Percentiles rank a stretch among this genome's conserved stretches.
Evolutionary conservation across 2,888 invertebrate genomes (phyloP).

Genomic region (Podotricha telesiphe): DNA sequence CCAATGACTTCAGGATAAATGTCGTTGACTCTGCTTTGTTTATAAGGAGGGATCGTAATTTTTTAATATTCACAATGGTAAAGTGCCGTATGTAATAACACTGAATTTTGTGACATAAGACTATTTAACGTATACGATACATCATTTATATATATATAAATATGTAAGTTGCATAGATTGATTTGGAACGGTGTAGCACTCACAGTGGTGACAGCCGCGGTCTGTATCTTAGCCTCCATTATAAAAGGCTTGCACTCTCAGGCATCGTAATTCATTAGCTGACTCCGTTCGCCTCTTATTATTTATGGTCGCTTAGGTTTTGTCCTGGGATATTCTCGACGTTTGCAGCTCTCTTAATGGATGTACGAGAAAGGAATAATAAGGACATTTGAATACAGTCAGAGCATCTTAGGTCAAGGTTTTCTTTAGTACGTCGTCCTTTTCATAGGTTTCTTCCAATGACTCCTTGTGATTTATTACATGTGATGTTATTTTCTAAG

Average conservation of each 20-base stretch:
- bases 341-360: constrained; percentile 62
- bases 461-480: constrained; percentile 40
- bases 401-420: constrained; percentile 65
- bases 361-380: constrained; percentile 61
- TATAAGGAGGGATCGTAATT: constrained; percentile 60
- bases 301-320: constrained; percentile 76
- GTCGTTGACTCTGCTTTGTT: constrained; percentile 71
- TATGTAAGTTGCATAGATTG: constrained; percentile 43
- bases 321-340: constrained; percentile 68
- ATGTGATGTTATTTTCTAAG: constrained; percentile 39
- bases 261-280: constrained; percentile 78
- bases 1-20: constrained; percentile 63
- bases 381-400: constrained; percentile 68
- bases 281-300: constrained; percentile 69
- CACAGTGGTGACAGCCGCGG: constrained; percentile 46
- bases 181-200: constrained; percentile 46
- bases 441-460: constrained; percentile 40
- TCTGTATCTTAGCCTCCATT: constrained; percentile 59
- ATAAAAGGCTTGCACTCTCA: constrained; percentile 58
- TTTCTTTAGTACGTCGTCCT: constrained; percentile 46
- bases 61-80: constrained; percentile 69
- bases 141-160: too few relatives aligned
- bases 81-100: constrained; percentile 16
- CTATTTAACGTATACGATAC: background rate
- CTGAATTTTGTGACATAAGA: background rate